phyloP scores from a whole-genome alignment of 2,888 invertebrate species.

The Byasa hedistus region DNA sequence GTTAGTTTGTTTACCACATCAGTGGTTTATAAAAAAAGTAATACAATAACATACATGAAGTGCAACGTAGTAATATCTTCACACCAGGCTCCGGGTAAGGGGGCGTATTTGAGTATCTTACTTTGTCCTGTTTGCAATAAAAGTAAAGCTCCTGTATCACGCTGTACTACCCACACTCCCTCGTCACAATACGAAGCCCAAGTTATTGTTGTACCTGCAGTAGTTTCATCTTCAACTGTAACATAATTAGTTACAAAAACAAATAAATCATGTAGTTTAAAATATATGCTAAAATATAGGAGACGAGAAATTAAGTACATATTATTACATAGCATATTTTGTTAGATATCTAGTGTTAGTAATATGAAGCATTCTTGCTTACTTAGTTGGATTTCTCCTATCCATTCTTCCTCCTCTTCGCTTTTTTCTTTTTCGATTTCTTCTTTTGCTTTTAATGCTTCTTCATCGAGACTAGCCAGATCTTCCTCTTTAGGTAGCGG shows the following conservation, averaged over 20 bases:
- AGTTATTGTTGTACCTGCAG: conserved; percentile 60
- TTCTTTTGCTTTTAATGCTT: conserved; percentile 79
- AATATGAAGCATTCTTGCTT: conserved; percentile 35
- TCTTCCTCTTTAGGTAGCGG: conserved; percentile 73
- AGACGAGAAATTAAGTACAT: too few species aligned
- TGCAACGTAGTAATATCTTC: conserved; percentile 59
- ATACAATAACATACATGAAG: conserved; percentile 56
- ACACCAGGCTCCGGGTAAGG: conserved; percentile 65
- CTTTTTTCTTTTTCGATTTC: conserved; percentile 73
- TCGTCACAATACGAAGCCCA: conserved; percentile 68
- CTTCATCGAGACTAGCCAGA: conserved; percentile 72
- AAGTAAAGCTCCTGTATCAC: conserved; percentile 63
- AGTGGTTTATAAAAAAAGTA: too few species aligned
- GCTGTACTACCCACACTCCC: conserved; percentile 67
- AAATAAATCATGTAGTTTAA: background rate
- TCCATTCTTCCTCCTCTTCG: conserved; percentile 70
- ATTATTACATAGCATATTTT: background rate
- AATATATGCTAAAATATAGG: too few species aligned
- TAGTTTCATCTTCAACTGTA: conserved; percentile 64
- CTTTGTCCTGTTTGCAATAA: conserved; percentile 55
- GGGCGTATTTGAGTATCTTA: conserved; percentile 66
- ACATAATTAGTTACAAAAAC: conserved; percentile 1
- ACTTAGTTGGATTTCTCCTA: conserved; percentile 83
- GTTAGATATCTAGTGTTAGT: background rate
- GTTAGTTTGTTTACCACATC: too few species aligned